phyloP scores from a whole-genome alignment of 2,797 vertebrate species.

The Erpetoichthys calabaricus region DNA sequence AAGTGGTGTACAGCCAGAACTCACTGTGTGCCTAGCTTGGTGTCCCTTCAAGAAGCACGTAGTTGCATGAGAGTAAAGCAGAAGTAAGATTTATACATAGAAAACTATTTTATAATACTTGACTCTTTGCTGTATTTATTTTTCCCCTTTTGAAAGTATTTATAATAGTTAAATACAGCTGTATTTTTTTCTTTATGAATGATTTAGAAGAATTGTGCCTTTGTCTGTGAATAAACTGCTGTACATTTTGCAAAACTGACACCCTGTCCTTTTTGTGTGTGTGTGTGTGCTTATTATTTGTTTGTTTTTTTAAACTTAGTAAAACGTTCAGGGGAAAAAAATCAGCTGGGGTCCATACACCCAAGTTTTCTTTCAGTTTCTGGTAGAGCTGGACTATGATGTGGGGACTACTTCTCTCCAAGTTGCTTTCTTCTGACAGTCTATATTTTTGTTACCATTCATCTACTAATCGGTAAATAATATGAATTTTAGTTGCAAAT shows the following conservation, averaged over 20 bases:
- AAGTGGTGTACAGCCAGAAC: conserved; percentile 53
- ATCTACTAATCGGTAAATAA: too few relatives aligned
- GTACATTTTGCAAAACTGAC: conserved; percentile 59
- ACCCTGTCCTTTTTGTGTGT: conserved; percentile 13
- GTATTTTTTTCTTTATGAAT: conserved; percentile 62
- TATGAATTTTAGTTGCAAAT: too few relatives aligned
- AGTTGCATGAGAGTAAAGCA: conserved; percentile 55
- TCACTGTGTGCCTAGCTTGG: conserved; percentile 66
- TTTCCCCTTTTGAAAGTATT: conserved; percentile 58
- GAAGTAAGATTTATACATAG: conserved; percentile 53
- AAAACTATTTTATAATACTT: conserved; percentile 69
- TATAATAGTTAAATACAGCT: conserved; percentile 66
- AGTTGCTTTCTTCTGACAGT: too few relatives aligned
- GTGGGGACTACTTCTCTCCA: too few relatives aligned
- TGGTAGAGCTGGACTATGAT: too few relatives aligned
- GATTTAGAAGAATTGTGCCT: conserved; percentile 66
- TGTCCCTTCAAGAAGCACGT: conserved; percentile 46
- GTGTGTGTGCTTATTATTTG: neutral
- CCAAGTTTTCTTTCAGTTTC: too few relatives aligned
- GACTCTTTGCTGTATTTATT: conserved; percentile 63
- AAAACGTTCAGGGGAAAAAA: too few relatives aligned
- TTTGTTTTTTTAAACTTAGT: neutral
- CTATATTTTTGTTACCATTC: too few relatives aligned
- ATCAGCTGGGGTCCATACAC: too few relatives aligned
- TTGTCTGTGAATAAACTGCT: conserved; percentile 71